Conservation (phyloP, 2,113 vertebrate species). For the Oenanthe melanoleuca region DNA sequence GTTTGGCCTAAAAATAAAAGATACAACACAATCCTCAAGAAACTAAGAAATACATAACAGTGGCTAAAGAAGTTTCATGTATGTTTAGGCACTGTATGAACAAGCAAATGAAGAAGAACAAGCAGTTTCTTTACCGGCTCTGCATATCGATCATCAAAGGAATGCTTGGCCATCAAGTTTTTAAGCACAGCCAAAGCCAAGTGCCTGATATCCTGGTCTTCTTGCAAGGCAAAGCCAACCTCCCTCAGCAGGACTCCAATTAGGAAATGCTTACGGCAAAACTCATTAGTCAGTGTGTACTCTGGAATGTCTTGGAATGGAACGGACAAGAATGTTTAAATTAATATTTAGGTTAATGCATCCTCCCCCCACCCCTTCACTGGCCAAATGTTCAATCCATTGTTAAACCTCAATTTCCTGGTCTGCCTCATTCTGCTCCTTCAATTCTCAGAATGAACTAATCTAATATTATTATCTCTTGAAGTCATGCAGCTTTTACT, state of each 20-base stretch:
- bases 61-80: not conserved
- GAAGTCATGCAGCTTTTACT: not conserved
- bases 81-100: not conserved
- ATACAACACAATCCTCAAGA: not conserved
- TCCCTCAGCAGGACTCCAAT: conserved; percentile 92
- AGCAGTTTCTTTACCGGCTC: conserved; percentile 80
- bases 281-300: conserved; percentile 95
- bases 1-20: conserved; percentile 82
- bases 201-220: conserved; percentile 95
- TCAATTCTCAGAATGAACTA: not conserved
- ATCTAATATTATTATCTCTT: not conserved
- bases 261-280: conserved; percentile 96
- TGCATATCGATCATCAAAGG: conserved; percentile 90
- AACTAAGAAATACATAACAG: not conserved
- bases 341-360: not conserved
- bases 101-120: not conserved
- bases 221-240: conserved; percentile 93
- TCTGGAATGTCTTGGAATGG: conserved; percentile 85
- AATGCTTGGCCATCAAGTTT: conserved; percentile 97
- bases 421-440: not conserved
- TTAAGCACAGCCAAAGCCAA: conserved; percentile 92
- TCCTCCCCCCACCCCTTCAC: accelerated
- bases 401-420: not conserved
- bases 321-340: not conserved
- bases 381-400: not conserved